These are phyloP conservation scores for Habroteleia sp. DNA, from an alignment of 2,888 invertebrate genomes.

Conservation along the genomic window DNA sequence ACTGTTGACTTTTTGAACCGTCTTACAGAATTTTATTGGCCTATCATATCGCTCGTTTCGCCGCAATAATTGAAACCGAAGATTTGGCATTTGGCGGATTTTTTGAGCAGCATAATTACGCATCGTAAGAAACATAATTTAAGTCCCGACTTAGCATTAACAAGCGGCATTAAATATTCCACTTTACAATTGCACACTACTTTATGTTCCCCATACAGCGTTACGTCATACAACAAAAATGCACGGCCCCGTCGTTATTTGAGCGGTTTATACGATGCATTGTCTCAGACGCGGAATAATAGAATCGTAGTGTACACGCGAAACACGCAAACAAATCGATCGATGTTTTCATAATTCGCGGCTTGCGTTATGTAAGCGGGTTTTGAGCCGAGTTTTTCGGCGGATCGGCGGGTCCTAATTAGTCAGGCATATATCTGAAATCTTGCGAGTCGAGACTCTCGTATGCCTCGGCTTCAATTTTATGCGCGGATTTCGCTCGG, in stretches of 20 bases:
- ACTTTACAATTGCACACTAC: conserved; percentile 49
- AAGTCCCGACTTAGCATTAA: conserved; percentile 32
- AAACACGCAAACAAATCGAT: conserved; percentile 23
- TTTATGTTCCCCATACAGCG: conserved; percentile 33
- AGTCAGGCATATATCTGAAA: conserved; percentile 81
- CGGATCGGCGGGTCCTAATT: conserved; percentile 73
- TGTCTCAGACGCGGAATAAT: conserved; percentile 42
- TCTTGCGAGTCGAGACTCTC: conserved; percentile 78
- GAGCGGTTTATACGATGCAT: conserved; percentile 45
- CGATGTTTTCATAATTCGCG: conserved; percentile 22
- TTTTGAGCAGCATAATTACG: conserved; percentile 30
- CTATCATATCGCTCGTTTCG: conserved; percentile 12
- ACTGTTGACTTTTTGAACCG: too few species aligned
- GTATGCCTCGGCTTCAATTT: conserved; percentile 74
- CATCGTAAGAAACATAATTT: conserved; percentile 24
- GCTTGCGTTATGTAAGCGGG: conserved; percentile 1
- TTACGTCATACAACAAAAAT: conserved; percentile 42
- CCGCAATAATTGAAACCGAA: conserved; percentile 31
- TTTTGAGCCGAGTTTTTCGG: conserved; percentile 37
- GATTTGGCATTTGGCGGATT: conserved; percentile 38
- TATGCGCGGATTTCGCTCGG: conserved; percentile 76
- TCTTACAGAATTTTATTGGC: conserved; percentile 14
- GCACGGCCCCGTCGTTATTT: conserved; percentile 30
- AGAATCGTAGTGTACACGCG: conserved; percentile 28
- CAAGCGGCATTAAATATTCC: conserved; percentile 43